These are phyloP conservation scores for Apotomis capreana DNA, from an alignment of 2,888 invertebrate genomes.

Conservation along the genomic window DNA sequence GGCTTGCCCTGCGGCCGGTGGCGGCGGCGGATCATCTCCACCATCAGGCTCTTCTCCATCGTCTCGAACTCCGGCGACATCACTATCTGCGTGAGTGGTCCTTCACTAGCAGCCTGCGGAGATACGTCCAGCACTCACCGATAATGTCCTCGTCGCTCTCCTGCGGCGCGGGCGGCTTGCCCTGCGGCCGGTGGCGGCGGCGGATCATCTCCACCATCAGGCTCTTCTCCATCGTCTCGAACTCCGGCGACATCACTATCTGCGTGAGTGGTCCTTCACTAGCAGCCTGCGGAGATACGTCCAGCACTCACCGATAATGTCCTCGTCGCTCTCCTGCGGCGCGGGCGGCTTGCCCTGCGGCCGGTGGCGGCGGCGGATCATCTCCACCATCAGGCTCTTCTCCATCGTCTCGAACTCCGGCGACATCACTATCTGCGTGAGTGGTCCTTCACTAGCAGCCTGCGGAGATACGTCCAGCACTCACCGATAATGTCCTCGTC, in stretches of 20 bases:
- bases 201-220: no score
- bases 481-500: constrained; percentile 75
- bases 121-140: constrained; percentile 37
- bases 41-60: constrained; percentile 93
- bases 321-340: no score
- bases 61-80: constrained; percentile 93
- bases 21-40: constrained; percentile 93
- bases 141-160: no score
- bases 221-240: constrained; percentile 78
- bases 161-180: constrained; percentile 63
- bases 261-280: constrained; percentile 94
- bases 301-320: constrained; percentile 57
- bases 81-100: constrained; percentile 95
- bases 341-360: no score
- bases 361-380: no score
- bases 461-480: neutral
- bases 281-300: constrained; percentile 67
- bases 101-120: constrained; percentile 87
- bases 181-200: constrained; percentile 86
- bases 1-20: constrained; percentile 84
- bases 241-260: constrained; percentile 89
- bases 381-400: constrained; percentile 88
- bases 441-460: no score
- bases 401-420: constrained; percentile 92
- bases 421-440: no score